Conservation (phyloP, 2,888 invertebrate species). For the Caenorhabditis panamensis region DNA sequence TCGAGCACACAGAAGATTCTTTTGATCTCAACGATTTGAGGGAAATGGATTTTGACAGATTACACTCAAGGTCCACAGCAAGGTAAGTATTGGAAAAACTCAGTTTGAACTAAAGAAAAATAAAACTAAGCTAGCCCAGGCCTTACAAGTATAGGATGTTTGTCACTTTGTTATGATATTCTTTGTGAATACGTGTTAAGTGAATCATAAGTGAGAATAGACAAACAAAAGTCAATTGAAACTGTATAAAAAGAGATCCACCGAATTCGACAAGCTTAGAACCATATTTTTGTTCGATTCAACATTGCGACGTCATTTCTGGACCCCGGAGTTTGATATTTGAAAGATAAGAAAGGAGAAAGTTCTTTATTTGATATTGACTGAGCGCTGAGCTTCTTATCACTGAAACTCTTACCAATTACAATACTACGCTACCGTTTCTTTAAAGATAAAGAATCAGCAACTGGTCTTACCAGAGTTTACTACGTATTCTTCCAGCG, state of each 20-base stretch:
- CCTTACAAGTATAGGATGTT: too few species aligned
- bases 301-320: too few species aligned
- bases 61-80: conserved; percentile 56
- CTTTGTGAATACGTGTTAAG: background rate
- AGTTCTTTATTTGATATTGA: conserved; percentile 10
- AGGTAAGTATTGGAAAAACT: conserved; percentile 43
- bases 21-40: conserved; percentile 52
- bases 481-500: conserved; percentile 38
- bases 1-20: conserved; percentile 41
- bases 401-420: background rate
- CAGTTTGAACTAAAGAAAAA: background rate
- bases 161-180: conserved; percentile 8
- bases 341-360: conserved; percentile 3
- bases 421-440: conserved; percentile 1
- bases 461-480: background rate
- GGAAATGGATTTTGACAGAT: conserved; percentile 47
- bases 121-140: too few species aligned
- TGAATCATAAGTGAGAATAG: background rate
- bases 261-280: too few species aligned
- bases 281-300: too few species aligned
- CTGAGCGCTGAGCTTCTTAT: background rate
- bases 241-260: background rate
- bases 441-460: conserved; percentile 20
- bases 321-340: background rate
- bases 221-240: background rate